These are phyloP conservation scores for Pitangus sulphuratus DNA, from an alignment of 2,797 vertebrate species.

Conservation along the genomic window DNA sequence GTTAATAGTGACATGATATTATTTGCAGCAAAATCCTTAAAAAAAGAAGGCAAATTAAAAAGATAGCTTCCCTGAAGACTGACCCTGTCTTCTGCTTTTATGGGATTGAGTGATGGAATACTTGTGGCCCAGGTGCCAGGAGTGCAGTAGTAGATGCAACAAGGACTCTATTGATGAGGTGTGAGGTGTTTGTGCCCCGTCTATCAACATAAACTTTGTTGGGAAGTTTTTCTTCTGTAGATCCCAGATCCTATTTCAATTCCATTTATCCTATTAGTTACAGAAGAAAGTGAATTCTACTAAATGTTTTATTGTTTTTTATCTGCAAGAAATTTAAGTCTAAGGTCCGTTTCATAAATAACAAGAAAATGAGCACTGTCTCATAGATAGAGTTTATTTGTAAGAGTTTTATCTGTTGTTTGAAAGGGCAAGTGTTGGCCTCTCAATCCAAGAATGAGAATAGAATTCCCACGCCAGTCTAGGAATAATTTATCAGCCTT, in stretches of 20 bases:
- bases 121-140: neutral
- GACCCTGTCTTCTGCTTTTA: neutral
- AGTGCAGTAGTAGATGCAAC: neutral
- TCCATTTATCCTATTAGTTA: neutral
- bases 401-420: neutral
- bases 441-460: neutral
- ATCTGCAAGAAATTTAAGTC: neutral
- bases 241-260: neutral
- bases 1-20: neutral
- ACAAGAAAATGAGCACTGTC: neutral
- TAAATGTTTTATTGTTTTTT: neutral
- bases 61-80: neutral
- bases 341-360: neutral
- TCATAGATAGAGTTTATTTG: neutral
- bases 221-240: neutral
- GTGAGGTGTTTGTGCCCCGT: neutral
- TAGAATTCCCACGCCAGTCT: neutral
- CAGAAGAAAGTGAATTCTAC: neutral
- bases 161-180: rapidly evolving
- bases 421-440: neutral
- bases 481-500: neutral
- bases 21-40: neutral
- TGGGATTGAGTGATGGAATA: rapidly evolving
- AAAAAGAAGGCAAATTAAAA: neutral
- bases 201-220: neutral